Conservation (phyloP, 2,797 vertebrate species). For the Ataeniobius toweri region DNA sequence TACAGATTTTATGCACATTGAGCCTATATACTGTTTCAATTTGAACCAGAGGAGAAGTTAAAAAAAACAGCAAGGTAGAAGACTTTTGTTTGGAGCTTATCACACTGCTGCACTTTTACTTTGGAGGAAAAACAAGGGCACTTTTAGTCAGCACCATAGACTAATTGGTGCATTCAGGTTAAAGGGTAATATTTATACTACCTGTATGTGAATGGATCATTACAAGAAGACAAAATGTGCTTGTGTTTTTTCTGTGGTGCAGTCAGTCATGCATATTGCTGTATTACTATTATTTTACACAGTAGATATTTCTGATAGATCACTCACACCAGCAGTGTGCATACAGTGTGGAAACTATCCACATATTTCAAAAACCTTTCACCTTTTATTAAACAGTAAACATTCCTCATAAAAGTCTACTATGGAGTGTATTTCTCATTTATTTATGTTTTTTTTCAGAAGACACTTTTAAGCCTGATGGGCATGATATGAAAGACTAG, state of each 20-base stretch:
- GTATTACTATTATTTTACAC: not conserved
- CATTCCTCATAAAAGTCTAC: not conserved
- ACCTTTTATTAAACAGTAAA: not conserved
- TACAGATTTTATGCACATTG: slow-evolving; percentile 6
- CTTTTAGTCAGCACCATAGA: not conserved
- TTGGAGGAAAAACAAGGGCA: not conserved
- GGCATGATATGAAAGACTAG: no score
- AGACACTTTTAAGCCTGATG: not conserved
- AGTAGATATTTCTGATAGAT: not conserved
- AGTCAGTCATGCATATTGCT: not conserved
- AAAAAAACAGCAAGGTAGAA: not conserved
- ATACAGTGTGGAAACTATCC: not conserved
- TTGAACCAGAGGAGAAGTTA: not conserved
- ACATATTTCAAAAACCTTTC: not conserved
- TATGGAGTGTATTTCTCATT: no score
- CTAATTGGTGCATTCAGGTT: not conserved
- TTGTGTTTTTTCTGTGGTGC: no score
- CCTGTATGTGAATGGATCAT: not conserved
- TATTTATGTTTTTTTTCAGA: not conserved
- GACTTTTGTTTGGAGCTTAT: not conserved
- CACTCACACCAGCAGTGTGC: not conserved
- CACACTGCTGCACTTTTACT: slow-evolving; percentile 2
- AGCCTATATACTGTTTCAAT: slow-evolving; percentile 8
- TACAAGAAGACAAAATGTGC: not conserved
- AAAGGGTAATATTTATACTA: not conserved